phyloP scores from a whole-genome alignment of 2,888 invertebrate species.

The Thalpophila matura region DNA sequence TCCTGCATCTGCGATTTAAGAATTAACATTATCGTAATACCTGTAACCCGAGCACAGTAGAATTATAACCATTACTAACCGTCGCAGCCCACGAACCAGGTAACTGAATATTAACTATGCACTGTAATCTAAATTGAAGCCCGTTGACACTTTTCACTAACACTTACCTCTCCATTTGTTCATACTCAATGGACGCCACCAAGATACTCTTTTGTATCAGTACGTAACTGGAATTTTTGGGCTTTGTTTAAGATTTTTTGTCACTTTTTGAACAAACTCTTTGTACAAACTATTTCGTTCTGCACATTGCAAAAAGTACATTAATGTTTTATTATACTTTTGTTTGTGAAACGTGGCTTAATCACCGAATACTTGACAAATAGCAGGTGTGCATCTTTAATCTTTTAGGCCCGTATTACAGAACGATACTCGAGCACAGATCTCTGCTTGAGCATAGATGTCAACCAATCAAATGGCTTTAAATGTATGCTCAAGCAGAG shows the following conservation, averaged over 20 bases:
- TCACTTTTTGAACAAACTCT: constrained; percentile 26
- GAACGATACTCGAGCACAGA: too few species aligned
- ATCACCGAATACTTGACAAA: background rate
- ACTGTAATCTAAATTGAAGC: too few species aligned
- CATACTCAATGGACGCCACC: constrained; percentile 14
- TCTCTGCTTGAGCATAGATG: too few species aligned
- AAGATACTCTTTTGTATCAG: constrained; percentile 29
- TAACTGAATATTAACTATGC: too few species aligned
- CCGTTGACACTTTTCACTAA: background rate
- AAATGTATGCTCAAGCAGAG: too few species aligned
- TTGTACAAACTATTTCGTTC: constrained; percentile 7
- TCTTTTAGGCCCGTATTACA: too few species aligned
- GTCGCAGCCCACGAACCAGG: too few species aligned
- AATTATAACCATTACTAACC: background rate
- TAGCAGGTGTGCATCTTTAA: background rate
- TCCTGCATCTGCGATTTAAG: too few species aligned
- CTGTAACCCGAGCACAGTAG: background rate
- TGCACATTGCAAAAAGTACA: constrained; percentile 6
- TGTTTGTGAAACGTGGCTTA: constrained; percentile 29
- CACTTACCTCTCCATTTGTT: constrained; percentile 20
- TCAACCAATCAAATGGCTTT: too few species aligned
- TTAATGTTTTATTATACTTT: constrained; percentile 24
- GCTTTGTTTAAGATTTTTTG: constrained; percentile 33
- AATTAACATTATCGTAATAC: too few species aligned
- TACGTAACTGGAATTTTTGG: constrained; percentile 14